Evolutionary conservation across 2,888 invertebrate genomes (phyloP), one percentile per base, ranked within the genome.

Genomic region (Hipparchia semele): DNA sequence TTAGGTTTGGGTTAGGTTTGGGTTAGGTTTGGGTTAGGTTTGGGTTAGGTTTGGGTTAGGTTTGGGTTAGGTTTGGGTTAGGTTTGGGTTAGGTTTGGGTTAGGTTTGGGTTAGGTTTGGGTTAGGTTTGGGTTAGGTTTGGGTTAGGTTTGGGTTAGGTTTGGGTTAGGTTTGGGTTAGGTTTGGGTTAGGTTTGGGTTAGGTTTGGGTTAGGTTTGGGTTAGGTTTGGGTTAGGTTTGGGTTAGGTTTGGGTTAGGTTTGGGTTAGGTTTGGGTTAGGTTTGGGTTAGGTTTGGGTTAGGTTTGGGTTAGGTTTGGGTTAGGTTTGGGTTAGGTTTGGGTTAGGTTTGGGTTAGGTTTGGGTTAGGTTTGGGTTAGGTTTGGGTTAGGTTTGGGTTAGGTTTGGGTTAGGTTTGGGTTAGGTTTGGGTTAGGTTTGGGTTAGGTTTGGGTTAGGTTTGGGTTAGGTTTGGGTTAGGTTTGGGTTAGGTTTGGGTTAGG

Each of bases 101-200:
- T 23, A 13, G 13, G 58, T 7, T 58, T 46, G 49, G 64, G 64
- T 64, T 49, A 64, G 64, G 49, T 12, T 49, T 49, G 49, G 64
- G 64, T 64, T 64, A 13, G 58, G 58, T 13, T 58, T 23, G 13
- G 58, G 58, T 58, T 58, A 58, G 58, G 58, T 58, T 58, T 23
- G 13, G 58, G 58, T 58, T 58, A 58, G 58, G 54, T 54, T 54
- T 23, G 12, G 54, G 54, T 54, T 54, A 54, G 54, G 54, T 54
- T 54, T 23, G 12, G 54, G 54, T 54, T 54, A 54, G 54, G 54
- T 54, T 54, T 23, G 12, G 54, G 54, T 54, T 54, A 54, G 54
- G 54, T 54, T 54, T 23, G 12, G 54, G 54, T 54, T 54, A 54
- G 54, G 54, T 54, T 54, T 23, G 12, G 54, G 54, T 54, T 54